Conservation (phyloP, 2,113 vertebrate species). For the Psettodes erumei region DNA sequence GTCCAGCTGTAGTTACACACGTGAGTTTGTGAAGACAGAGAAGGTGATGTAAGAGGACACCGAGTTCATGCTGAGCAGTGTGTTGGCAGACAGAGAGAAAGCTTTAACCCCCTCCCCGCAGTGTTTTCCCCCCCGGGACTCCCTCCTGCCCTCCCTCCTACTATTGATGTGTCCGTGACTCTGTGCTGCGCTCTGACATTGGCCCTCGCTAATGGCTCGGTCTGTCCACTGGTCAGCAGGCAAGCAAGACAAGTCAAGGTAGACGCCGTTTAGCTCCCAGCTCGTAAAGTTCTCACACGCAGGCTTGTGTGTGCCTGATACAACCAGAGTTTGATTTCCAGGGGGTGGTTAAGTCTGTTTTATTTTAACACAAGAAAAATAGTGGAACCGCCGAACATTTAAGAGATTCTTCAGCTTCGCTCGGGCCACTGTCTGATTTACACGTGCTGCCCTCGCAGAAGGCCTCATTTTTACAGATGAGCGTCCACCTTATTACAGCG, state of each 20-base stretch:
- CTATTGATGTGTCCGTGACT: constrained; percentile 67
- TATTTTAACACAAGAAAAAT: neutral
- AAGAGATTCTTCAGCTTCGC: neutral
- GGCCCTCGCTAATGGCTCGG: constrained; percentile 62
- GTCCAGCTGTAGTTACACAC: neutral
- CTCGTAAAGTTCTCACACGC: constrained; percentile 26
- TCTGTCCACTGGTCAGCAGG: constrained; percentile 45
- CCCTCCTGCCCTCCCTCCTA: constrained; percentile 51
- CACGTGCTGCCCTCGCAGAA: neutral
- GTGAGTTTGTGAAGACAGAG: constrained; percentile 17
- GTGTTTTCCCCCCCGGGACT: constrained; percentile 55
- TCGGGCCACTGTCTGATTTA: neutral
- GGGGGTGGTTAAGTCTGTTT: neutral
- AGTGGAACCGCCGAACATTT: neutral
- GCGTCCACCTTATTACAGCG: neutral
- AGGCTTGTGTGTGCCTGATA: neutral
- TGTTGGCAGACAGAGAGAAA: constrained; percentile 46
- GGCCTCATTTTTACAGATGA: constrained; percentile 18
- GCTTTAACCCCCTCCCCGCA: constrained; percentile 52
- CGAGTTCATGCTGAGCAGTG: constrained; percentile 45
- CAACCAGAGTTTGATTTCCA: neutral
- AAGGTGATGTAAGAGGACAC: constrained; percentile 49
- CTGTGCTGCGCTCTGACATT: constrained; percentile 60
- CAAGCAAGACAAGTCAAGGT: constrained; percentile 42
- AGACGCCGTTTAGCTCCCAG: constrained; percentile 14